Evolutionary conservation across 1,140 invertebrate genomes (phyloP).

Genomic region (Zaprionus africanus): DNA sequence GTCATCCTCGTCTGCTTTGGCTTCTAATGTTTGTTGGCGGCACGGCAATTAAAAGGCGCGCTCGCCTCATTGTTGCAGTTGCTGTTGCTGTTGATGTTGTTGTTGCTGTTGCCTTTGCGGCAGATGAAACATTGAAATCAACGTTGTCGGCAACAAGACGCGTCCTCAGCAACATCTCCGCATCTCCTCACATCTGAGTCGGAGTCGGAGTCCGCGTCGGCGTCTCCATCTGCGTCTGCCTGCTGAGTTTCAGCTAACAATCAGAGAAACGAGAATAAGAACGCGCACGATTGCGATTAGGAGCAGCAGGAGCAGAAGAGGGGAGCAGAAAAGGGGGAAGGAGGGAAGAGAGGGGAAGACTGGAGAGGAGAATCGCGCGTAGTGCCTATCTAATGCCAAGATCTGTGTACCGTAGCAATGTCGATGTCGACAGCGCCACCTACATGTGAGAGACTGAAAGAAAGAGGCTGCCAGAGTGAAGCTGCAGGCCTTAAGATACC

Average conservation of each 20-base stretch:
- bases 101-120: slow-evolving; percentile 44
- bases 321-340: not conserved
- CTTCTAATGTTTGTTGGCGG: slow-evolving; percentile 76
- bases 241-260: slow-evolving; percentile 52
- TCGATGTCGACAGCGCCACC: slow-evolving; percentile 77
- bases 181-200: slow-evolving; percentile 11
- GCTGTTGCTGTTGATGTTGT: slow-evolving; percentile 30
- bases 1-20: slow-evolving; percentile 25
- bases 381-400: slow-evolving; percentile 67
- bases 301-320: slow-evolving; percentile 7
- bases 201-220: slow-evolving; percentile 3
- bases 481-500: not conserved
- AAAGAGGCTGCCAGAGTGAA: not conserved
- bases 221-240: slow-evolving; percentile 17
- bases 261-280: slow-evolving; percentile 55
- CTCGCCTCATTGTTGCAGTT: slow-evolving; percentile 56
- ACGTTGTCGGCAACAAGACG: slow-evolving; percentile 66
- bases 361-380: slow-evolving; percentile 18
- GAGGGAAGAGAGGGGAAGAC: not conserved
- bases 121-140: slow-evolving; percentile 80
- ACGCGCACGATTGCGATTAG: slow-evolving; percentile 67
- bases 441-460: slow-evolving; percentile 60
- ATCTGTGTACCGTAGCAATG: slow-evolving; percentile 76
- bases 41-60: slow-evolving; percentile 79
- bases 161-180: slow-evolving; percentile 34